Evolutionary conservation across 2,888 invertebrate species (phyloP), one percentile per base, ranked within the genome.

Genomic region (Lasioglossum vierecki): DNA sequence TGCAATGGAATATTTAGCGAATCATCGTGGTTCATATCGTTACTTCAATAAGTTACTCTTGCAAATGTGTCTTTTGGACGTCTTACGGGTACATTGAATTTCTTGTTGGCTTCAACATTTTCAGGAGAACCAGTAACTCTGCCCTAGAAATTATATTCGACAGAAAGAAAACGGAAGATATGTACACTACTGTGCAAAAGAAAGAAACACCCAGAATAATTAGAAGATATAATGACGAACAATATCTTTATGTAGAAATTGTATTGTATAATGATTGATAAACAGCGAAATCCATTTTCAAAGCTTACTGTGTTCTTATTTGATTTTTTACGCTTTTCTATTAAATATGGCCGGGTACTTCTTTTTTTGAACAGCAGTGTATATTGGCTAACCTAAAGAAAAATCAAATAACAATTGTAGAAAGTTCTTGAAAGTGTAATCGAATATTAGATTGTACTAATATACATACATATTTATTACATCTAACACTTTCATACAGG

Each of bases 1-100:
- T 84, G 76, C 84, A 75, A 87, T 87, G 81, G 79, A 87, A 87
- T 86, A 87, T 87, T 87, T 80, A 87, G 39, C 76, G 53, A 72
- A 85, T 74, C 71, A 22, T 5, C 71, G 71, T 83, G 82, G 49
- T 57, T 75, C 77, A 35, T 60, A 79, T 82, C 60, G 46, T 6
- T 26, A 35, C 79, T 60, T 49, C 78, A 41, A 74, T 77, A 75
- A 78, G 1, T 76, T 84, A 78, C 39, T 63, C 57, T n/a, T 70
- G 8, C n/a, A 8, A 46, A 18, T 41, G 39, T 46, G n/a, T 26
- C 35, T n/a, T 22, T n/a, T 22, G 57, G 6, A 22, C n/a, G 22
- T 39, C 8, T 35, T 70, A 11, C 57, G n/a, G 4, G n/a, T 57
- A n/a, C n/a, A 26, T 46, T 35, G 30, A 63, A 22, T 15, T 44